Evolutionary conservation across 2,797 vertebrate genomes (phyloP).

Genomic region (Pogoniulus pusillus): DNA sequence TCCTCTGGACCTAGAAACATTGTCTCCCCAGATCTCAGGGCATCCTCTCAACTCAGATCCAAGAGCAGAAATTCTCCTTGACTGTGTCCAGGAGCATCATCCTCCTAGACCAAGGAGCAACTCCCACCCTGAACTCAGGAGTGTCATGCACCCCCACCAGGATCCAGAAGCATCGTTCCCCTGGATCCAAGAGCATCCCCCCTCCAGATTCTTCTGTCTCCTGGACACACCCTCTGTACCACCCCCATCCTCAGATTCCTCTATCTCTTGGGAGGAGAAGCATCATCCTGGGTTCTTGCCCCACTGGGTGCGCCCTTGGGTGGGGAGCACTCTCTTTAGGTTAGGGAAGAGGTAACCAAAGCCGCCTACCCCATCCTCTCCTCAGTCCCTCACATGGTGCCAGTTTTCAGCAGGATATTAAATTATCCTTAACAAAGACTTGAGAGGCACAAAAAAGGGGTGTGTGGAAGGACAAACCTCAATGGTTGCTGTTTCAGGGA

Average conservation of each 20-base stretch:
- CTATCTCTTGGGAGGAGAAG: background rate
- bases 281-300: background rate
- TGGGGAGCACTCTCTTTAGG: too few relatives aligned
- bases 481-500: background rate
- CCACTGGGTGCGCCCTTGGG: background rate
- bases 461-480: background rate
- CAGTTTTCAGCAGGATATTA: slow-evolving; percentile 79
- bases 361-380: background rate
- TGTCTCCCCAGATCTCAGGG: too few relatives aligned
- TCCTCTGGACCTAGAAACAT: background rate
- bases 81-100: background rate
- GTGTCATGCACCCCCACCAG: background rate
- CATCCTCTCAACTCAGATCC: too few relatives aligned
- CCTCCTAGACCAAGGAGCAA: background rate
- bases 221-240: too few relatives aligned
- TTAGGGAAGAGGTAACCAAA: background rate
- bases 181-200: too few relatives aligned
- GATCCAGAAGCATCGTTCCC: too few relatives aligned
- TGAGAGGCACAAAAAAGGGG: slow-evolving; percentile 67
- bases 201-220: background rate
- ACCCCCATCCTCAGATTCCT: background rate
- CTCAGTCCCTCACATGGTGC: slow-evolving; percentile 49
- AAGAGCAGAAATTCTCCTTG: background rate
- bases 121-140: background rate
- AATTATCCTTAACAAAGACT: background rate